Evolutionary conservation across 2,888 invertebrate species (phyloP), one percentile per base, ranked within the genome.

Genomic region (Nomada fucata): DNA sequence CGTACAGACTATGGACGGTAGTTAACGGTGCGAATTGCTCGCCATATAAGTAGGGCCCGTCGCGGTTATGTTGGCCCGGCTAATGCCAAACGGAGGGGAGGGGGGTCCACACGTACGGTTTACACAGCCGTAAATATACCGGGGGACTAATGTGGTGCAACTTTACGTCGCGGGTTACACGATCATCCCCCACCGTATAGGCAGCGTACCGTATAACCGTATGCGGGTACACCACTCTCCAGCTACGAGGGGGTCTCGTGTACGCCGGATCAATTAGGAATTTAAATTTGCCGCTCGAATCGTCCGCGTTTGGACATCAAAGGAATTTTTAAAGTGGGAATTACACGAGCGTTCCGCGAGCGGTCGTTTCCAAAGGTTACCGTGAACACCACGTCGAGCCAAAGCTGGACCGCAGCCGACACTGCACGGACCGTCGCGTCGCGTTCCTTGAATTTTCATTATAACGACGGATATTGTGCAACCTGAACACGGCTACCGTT

Each of bases 141-240:
- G 55, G 61, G 88, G 86, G 90, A 89, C 90, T 91, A 92, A 92
- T 91, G 91, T 88, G 89, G 88, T 89, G 89, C 90, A 91, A 91
- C 89, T 90, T 90, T 88, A 89, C 87, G 87, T 88, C 85, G 80
- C 87, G 72, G 80, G 84, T 84, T 90, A 90, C 91, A 90, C 88
- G 88, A 87, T 88, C 89, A 88, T 87, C 86, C 87, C 84, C 82
- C 85, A 79, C 82, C 76, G 68, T 69, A 60, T 53, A 52, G 69
- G 61, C 44, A 44, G 23, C 60, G n/a, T 23, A n/a, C 42, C 61
- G 57, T 63, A 50, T 60, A 23, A 57, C 61, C 63, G 71, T 61
- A 75, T 52, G 55, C 60, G 78, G 57, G 68, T 29, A 57, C 55
- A 44, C 42, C 53, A 23, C 52, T n/a, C 64, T 42, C 60, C 53